phyloP scores from a whole-genome alignment of 2,888 invertebrate species.

The Phania funesta region DNA sequence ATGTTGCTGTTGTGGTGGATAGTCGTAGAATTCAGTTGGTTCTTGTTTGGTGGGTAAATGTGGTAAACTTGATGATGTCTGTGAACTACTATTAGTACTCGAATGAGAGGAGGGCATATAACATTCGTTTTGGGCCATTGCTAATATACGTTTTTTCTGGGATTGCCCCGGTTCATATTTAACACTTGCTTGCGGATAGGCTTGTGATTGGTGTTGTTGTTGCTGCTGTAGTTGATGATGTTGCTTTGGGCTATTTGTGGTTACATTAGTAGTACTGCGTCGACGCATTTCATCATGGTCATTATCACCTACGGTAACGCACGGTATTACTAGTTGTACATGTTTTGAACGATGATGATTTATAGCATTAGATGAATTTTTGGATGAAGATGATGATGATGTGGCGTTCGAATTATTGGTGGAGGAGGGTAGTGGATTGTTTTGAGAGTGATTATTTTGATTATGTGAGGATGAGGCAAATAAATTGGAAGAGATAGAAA shows the following conservation, averaged over 20 bases:
- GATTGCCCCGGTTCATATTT: slow-evolving; percentile 84
- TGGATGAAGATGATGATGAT: slow-evolving; percentile 52
- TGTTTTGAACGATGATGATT: slow-evolving; percentile 77
- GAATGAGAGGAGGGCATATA: slow-evolving; percentile 82
- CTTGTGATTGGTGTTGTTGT: slow-evolving; percentile 67
- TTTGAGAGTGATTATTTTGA: slow-evolving; percentile 59
- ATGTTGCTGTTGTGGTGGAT: slow-evolving; percentile 72
- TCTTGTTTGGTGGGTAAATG: slow-evolving; percentile 80
- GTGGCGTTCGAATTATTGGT: slow-evolving; percentile 49
- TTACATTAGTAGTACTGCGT: slow-evolving; percentile 68
- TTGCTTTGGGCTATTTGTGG: slow-evolving; percentile 69
- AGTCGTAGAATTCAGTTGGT: slow-evolving; percentile 80
- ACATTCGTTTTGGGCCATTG: slow-evolving; percentile 91
- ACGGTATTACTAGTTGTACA: slow-evolving; percentile 88
- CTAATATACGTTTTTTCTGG: slow-evolving; percentile 93
- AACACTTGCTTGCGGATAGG: slow-evolving; percentile 75
- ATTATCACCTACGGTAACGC: slow-evolving; percentile 89
- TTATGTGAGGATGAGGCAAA: slow-evolving; percentile 63
- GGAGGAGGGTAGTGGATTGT: slow-evolving; percentile 50
- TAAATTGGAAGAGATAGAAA: slow-evolving; percentile 64
- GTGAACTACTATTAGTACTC: slow-evolving; percentile 67
- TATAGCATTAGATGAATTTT: slow-evolving; percentile 61
- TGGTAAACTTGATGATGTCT: slow-evolving; percentile 73
- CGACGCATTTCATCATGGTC: slow-evolving; percentile 85
- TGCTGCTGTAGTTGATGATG: slow-evolving; percentile 69